Evolutionary conservation across 2,113 vertebrate genomes (phyloP).

Genomic region (Paedocypris sp.): DNA sequence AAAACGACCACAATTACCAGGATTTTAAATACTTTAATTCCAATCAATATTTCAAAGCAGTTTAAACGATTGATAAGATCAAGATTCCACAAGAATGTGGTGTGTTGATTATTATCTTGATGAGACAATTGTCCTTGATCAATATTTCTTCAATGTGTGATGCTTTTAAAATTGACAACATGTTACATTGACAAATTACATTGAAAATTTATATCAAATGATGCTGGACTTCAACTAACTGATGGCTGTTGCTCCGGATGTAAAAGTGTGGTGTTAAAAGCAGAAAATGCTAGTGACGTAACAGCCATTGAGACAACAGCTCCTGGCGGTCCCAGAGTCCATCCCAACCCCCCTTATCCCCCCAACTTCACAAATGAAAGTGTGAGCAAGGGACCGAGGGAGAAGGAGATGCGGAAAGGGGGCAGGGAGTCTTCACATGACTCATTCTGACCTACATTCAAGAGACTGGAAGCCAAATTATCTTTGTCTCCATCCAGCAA

Average conservation of each 20-base stretch:
- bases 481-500: background rate
- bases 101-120: too few relatives aligned
- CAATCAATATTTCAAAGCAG: too few relatives aligned
- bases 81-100: too few relatives aligned
- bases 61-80: too few relatives aligned
- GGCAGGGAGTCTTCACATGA: conserved; percentile 23
- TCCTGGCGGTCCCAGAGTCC: background rate
- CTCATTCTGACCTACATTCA: conserved; percentile 32
- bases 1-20: too few relatives aligned
- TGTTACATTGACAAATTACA: background rate
- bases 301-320: background rate
- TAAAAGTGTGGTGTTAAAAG: too few relatives aligned
- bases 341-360: background rate
- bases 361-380: background rate
- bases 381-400: background rate
- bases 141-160: background rate
- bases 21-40: too few relatives aligned
- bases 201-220: background rate
- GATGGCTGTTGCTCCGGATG: too few relatives aligned
- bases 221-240: background rate
- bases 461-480: conserved; percentile 8
- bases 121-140: too few relatives aligned
- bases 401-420: conserved; percentile 28
- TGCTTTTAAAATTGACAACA: too few relatives aligned
- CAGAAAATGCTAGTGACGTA: background rate